These are phyloP conservation scores for Dasypus novemcinctus DNA, from an alignment of 2,113 vertebrate genomes.

Conservation along the genomic window DNA sequence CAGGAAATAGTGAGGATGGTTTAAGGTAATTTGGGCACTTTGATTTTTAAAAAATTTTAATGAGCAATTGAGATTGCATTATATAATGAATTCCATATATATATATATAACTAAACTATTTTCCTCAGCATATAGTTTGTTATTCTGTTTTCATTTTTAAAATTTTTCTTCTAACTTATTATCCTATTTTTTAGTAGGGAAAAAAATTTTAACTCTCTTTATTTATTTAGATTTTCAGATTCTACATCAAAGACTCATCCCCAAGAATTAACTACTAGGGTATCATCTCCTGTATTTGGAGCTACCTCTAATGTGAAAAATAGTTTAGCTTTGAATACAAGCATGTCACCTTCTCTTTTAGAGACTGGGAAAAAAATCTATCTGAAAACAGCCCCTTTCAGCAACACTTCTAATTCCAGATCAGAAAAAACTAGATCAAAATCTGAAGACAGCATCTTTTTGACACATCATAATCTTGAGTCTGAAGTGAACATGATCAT, in stretches of 20 bases:
- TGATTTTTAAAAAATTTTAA: not conserved
- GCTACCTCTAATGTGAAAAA: conserved; percentile 77
- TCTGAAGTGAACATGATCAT: conserved; percentile 75
- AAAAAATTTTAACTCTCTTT: conserved; percentile 53
- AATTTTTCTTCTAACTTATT: not conserved
- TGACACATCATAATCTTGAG: conserved; percentile 75
- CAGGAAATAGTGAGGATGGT: conserved; percentile 72
- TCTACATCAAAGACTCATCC: conserved; percentile 74
- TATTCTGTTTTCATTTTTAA: conserved; percentile 46
- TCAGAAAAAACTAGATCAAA: conserved; percentile 82
- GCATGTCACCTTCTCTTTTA: conserved; percentile 84
- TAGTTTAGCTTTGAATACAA: conserved; percentile 76
- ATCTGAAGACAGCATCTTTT: conserved; percentile 82
- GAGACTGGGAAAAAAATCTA: conserved; percentile 76
- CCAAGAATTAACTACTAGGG: conserved; percentile 73
- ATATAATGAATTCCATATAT: not conserved
- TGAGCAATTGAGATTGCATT: not conserved
- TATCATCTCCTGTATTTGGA: conserved; percentile 86
- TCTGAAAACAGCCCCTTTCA: conserved; percentile 77
- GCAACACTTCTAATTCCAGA: conserved; percentile 73
- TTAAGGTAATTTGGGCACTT: conserved; percentile 76
- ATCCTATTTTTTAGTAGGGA: not conserved
- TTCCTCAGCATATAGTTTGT: not conserved
- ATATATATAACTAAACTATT: conserved; percentile 20
- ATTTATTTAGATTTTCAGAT: conserved; percentile 84